Evolutionary conservation across 2,888 invertebrate species (phyloP).

Genomic region (Andricus quercusramuli): DNA sequence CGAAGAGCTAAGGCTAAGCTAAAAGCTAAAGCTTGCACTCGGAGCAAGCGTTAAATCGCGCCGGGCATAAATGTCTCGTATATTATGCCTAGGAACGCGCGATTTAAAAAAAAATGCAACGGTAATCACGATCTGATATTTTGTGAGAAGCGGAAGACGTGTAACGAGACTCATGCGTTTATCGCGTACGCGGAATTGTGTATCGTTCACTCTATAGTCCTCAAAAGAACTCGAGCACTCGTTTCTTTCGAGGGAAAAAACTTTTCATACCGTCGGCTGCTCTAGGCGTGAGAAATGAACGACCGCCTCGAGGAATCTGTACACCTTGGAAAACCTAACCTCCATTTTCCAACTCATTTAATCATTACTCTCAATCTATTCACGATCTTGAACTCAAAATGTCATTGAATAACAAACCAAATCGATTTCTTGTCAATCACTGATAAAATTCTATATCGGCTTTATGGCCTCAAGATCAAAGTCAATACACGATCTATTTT

Average conservation of each 20-base stretch:
- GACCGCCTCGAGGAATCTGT: constrained; percentile 56
- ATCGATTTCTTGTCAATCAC: neutral
- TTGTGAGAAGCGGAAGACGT: constrained; percentile 30
- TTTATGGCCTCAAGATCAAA: neutral
- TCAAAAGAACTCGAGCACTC: constrained; percentile 11
- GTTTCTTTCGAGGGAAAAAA: constrained; percentile 48
- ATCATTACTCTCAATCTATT: constrained; percentile 35
- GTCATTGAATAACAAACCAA: neutral
- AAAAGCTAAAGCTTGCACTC: constrained; percentile 14
- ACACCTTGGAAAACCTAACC: constrained; percentile 39
- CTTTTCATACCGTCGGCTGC: constrained; percentile 49
- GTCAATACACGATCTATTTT: neutral
- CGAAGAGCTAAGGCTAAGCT: constrained; percentile 17
- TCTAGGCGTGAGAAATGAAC: constrained; percentile 64
- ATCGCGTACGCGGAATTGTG: constrained; percentile 33
- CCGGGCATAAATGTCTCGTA: constrained; percentile 29
- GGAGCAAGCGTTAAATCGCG: constrained; percentile 25
- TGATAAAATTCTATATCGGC: neutral
- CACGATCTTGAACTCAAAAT: neutral
- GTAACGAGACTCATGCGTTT: constrained; percentile 19
- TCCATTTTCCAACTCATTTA: constrained; percentile 32
- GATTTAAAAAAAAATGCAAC: constrained; percentile 33
- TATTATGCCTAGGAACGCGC: constrained; percentile 15
- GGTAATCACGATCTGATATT: constrained; percentile 36
- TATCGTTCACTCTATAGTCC: constrained; percentile 4